Evolutionary conservation across 2,888 invertebrate genomes (phyloP).

Genomic region (Ophion slaviceki): DNA sequence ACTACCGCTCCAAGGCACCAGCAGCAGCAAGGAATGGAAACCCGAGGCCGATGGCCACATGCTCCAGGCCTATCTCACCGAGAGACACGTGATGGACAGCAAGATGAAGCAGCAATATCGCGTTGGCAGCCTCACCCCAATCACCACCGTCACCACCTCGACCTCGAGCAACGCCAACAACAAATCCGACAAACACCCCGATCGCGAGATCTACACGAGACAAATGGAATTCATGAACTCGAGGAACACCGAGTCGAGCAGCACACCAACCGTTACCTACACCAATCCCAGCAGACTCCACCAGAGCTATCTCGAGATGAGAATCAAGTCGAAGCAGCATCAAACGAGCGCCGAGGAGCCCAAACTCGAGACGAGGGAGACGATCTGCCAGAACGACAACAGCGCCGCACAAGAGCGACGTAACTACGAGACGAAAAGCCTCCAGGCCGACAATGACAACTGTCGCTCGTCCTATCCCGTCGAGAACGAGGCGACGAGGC

Average conservation of each 20-base stretch:
- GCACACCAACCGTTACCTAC: constrained; percentile 76
- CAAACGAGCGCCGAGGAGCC: constrained; percentile 75
- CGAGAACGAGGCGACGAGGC: constrained; percentile 48
- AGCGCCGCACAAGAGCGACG: constrained; percentile 67
- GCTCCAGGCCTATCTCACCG: constrained; percentile 90
- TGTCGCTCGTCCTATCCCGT: not conserved
- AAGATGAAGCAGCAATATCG: constrained; percentile 87
- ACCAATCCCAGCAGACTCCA: constrained; percentile 76
- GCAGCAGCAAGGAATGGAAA: constrained; percentile 83
- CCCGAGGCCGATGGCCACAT: constrained; percentile 86
- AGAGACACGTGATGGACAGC: constrained; percentile 88
- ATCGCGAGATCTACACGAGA: constrained; percentile 72
- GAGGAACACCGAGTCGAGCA: constrained; percentile 70
- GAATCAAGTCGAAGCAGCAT: constrained; percentile 70
- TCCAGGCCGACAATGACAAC: constrained; percentile 70
- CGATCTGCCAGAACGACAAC: constrained; percentile 73
- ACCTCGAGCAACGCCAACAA: not conserved
- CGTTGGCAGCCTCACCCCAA: constrained; percentile 74
- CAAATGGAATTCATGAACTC: constrained; percentile 70
- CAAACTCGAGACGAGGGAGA: constrained; percentile 74
- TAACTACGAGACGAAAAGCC: constrained; percentile 73
- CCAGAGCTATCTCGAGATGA: constrained; percentile 70
- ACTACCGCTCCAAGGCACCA: constrained; percentile 84
- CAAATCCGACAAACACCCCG: constrained; percentile 53
- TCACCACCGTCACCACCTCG: constrained; percentile 58